These are phyloP conservation scores for Philotrypesis tridentata DNA, from an alignment of 1,140 invertebrate genomes.

Conservation along the genomic window DNA sequence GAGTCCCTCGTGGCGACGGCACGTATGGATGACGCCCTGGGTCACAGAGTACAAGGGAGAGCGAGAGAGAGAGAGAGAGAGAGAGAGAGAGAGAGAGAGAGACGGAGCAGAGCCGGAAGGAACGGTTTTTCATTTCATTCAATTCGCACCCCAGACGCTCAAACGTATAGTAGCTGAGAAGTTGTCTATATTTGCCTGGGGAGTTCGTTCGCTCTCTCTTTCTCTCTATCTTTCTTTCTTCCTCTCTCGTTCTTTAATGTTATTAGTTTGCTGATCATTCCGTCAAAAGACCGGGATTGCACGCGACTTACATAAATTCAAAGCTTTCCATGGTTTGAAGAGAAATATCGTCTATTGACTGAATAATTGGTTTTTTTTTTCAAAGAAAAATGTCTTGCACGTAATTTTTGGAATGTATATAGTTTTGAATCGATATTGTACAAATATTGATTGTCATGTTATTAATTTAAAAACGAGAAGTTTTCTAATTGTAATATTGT, in stretches of 20 bases:
- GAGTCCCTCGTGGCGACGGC: neutral
- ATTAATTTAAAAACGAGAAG: too few relatives aligned
- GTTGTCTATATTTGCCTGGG: neutral
- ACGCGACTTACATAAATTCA: neutral
- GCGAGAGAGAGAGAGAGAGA: neutral
- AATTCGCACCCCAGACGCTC: conserved; percentile 19
- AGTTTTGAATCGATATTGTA: too few relatives aligned
- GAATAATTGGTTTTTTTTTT: too few relatives aligned
- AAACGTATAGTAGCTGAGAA: neutral
- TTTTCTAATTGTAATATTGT: too few relatives aligned
- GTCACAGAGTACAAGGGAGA: neutral
- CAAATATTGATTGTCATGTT: too few relatives aligned
- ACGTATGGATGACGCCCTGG: neutral
- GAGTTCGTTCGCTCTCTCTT: too few relatives aligned
- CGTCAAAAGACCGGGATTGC: neutral
- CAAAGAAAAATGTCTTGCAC: too few relatives aligned
- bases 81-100: neutral
- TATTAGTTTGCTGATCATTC: neutral
- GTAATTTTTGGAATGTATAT: too few relatives aligned
- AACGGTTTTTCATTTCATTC: conserved; percentile 38
- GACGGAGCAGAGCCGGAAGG: conserved; percentile 9
- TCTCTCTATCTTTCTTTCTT: too few relatives aligned
- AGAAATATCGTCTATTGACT: too few relatives aligned
- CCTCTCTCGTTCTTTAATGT: neutral
- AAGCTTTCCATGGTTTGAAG: too few relatives aligned